These are phyloP conservation scores for Tethea ocularis DNA, from an alignment of 2,888 invertebrate species.

Conservation along the genomic window DNA sequence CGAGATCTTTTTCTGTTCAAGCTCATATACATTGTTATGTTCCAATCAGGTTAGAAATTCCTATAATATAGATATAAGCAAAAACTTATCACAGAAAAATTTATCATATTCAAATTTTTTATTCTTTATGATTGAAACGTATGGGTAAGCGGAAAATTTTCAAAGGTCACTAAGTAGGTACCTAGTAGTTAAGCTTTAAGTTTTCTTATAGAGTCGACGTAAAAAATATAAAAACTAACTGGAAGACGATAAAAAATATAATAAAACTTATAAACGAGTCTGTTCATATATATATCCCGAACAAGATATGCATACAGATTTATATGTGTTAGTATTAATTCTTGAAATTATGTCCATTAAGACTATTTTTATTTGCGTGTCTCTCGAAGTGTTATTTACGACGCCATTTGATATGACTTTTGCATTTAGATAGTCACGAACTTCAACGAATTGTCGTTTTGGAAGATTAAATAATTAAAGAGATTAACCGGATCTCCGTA, in stretches of 20 bases:
- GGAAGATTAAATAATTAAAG: background rate
- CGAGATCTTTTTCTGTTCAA: too few species aligned
- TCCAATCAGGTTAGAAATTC: too few species aligned
- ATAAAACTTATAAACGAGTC: background rate
- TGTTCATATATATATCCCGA: background rate
- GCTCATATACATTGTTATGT: too few species aligned
- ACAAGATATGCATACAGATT: background rate
- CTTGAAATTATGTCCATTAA: background rate
- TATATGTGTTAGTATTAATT: background rate
- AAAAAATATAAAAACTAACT: background rate
- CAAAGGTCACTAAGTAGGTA: background rate
- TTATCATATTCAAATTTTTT: too few species aligned
- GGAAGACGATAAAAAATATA: background rate
- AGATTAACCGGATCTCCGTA: too few species aligned
- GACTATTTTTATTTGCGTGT: background rate
- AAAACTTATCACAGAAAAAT: too few species aligned
- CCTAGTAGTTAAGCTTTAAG: background rate
- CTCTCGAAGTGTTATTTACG: background rate
- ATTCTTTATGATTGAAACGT: too few species aligned
- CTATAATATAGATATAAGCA: too few species aligned
- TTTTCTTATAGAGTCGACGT: background rate
- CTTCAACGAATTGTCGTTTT: background rate
- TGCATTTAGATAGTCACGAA: background rate
- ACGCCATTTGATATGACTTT: background rate
- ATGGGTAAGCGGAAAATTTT: background rate